These are phyloP conservation scores for Meteorus colon DNA, from an alignment of 2,888 invertebrate genomes.

Conservation along the genomic window DNA sequence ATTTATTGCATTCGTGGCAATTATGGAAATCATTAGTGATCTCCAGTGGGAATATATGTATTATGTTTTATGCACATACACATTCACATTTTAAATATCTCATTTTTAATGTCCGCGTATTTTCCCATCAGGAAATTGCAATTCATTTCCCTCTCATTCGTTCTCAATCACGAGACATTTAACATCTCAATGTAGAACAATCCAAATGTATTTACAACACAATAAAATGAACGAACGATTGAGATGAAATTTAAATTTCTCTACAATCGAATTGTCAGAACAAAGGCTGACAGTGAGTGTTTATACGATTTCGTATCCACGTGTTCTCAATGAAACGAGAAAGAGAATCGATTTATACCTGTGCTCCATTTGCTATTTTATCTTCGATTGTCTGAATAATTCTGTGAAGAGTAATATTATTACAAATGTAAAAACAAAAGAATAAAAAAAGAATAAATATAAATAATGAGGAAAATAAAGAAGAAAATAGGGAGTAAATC, in stretches of 20 bases:
- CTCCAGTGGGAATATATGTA: constrained; percentile 18
- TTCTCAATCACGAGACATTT: neutral
- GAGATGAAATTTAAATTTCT: too few relatives aligned
- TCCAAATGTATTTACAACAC: neutral
- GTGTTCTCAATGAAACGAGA: too few relatives aligned
- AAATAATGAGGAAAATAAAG: neutral
- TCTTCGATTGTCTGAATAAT: too few relatives aligned
- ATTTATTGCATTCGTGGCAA: constrained; percentile 9
- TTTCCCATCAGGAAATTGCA: constrained; percentile 6
- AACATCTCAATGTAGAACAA: neutral
- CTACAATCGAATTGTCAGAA: neutral
- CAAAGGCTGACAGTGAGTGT: neutral
- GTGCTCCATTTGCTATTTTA: too few relatives aligned
- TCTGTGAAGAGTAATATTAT: too few relatives aligned
- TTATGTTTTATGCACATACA: too few relatives aligned
- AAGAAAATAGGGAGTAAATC: neutral
- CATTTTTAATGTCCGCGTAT: neutral
- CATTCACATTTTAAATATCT: neutral
- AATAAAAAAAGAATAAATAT: neutral
- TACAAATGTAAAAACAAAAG: too few relatives aligned
- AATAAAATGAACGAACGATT: neutral
- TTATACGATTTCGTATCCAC: too few relatives aligned
- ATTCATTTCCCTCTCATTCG: neutral
- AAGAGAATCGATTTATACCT: too few relatives aligned
- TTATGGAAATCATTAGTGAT: constrained; percentile 43